Conservation (phyloP, 2,113 vertebrate genomes). For the Malurus alboscapulatus region DNA sequence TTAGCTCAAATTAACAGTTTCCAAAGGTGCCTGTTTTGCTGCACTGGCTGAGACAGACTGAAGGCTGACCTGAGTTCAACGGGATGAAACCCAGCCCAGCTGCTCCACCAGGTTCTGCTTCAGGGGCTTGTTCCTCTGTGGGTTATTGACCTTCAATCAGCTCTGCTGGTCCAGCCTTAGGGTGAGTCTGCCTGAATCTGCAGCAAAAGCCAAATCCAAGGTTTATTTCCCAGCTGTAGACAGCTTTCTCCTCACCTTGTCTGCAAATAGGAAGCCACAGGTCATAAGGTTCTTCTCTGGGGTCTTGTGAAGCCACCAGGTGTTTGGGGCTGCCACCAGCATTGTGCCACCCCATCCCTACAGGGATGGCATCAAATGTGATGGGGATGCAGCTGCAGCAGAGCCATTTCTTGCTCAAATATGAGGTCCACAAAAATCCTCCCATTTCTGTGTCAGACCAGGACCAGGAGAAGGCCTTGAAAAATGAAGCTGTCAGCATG, state of each 20-base stretch:
- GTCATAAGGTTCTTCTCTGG: not conserved
- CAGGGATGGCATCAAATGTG: not conserved
- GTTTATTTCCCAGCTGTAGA: not conserved
- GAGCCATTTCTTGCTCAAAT: not conserved
- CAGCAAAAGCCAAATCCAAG: not conserved
- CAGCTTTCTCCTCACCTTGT: not conserved
- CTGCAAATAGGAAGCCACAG: fast-evolving
- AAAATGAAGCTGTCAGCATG: not conserved
- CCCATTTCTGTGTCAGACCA: fast-evolving
- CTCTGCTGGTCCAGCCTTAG: not conserved
- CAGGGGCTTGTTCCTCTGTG: not conserved
- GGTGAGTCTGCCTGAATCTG: not conserved
- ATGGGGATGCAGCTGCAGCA: not conserved
- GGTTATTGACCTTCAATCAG: not conserved
- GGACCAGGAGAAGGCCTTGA: not conserved
- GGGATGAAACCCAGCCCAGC: not conserved
- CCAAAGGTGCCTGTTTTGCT: not conserved
- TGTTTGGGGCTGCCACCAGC: not conserved
- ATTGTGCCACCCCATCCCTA: not conserved
- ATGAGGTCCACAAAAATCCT: not conserved
- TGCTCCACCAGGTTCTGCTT: not conserved
- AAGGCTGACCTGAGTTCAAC: not conserved
- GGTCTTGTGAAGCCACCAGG: not conserved
- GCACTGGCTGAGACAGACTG: not conserved
- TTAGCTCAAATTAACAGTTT: not conserved